Evolutionary conservation across 2,113 vertebrate genomes (phyloP).

Genomic region (Chloropsis hardwickii): DNA sequence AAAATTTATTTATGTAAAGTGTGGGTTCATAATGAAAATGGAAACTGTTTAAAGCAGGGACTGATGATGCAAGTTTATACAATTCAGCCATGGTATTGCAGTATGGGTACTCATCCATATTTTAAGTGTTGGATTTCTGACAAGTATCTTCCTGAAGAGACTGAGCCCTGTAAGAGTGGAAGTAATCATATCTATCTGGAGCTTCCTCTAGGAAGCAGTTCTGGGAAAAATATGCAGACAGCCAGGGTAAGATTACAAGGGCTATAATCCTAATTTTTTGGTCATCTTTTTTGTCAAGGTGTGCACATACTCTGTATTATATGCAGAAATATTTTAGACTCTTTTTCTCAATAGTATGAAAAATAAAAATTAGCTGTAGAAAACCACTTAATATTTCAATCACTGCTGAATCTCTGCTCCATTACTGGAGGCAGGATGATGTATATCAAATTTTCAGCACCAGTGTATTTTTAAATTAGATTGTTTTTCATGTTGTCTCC

Average conservation of each 20-base stretch:
- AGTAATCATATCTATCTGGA: conserved; percentile 49
- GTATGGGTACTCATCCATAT: conserved; percentile 43
- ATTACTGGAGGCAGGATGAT: not conserved
- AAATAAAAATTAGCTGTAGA: not conserved
- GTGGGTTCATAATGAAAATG: conserved; percentile 57
- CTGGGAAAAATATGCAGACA: conserved; percentile 53
- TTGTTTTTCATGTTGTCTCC: not conserved
- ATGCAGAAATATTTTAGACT: not conserved
- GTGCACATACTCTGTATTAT: not conserved
- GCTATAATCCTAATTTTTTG: not conserved
- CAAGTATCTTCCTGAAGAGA: conserved; percentile 42
- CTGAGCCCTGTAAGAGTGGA: conserved; percentile 29
- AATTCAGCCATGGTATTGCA: conserved; percentile 48
- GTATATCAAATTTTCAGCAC: not conserved
- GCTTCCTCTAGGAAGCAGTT: conserved; percentile 63
- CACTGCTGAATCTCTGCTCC: not conserved
- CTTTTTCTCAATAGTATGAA: not conserved
- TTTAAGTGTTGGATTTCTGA: conserved; percentile 50
- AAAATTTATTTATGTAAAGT: conserved; percentile 8
- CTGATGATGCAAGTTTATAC: conserved; percentile 13
- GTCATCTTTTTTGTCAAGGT: rapidly evolving
- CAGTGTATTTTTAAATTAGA: not conserved
- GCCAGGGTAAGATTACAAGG: conserved; percentile 52
- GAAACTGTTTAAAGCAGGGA: conserved; percentile 61
- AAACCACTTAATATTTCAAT: not conserved